A percentile compares a stretch with the other conserved stretches of the same genome.
Evolutionary conservation across 2,797 vertebrate genomes (phyloP).

Genomic region (Anguilla obscura): DNA sequence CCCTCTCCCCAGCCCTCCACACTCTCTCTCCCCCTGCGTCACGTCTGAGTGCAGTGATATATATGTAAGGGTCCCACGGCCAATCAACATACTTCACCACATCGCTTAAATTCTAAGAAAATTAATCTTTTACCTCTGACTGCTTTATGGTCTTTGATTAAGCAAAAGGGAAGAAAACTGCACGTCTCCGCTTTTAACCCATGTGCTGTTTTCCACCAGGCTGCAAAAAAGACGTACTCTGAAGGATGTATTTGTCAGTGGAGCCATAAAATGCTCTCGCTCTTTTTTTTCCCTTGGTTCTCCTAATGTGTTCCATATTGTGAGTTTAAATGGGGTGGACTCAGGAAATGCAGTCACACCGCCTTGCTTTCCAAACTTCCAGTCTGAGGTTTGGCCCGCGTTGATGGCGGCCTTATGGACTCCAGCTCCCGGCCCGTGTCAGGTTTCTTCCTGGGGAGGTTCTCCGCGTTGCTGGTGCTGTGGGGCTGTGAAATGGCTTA

Average conservation of each 20-base stretch:
- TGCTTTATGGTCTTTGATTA: conserved; percentile 58
- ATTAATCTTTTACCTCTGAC: conserved; percentile 57
- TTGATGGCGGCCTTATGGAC: conserved; percentile 68
- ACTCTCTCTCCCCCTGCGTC: not conserved
- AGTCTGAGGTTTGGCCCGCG: conserved; percentile 68
- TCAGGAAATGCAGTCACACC: conserved; percentile 80
- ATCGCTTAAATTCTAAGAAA: conserved; percentile 51
- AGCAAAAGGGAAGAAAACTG: conserved; percentile 51
- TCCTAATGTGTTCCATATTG: conserved; percentile 83
- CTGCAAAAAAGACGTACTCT: conserved; percentile 45
- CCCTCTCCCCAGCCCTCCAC: not conserved
- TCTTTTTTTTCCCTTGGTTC: conserved; percentile 38
- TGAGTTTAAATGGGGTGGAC: conserved; percentile 78
- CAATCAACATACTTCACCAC: conserved; percentile 28
- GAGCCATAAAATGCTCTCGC: conserved; percentile 67
- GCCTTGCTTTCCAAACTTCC: conserved; percentile 75
- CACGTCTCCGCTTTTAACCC: conserved; percentile 48
- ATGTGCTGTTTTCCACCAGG: conserved; percentile 49
- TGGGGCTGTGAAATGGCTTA: conserved; percentile 24
- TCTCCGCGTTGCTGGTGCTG: conserved; percentile 45
- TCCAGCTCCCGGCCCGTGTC: conserved; percentile 65
- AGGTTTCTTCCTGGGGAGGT: conserved; percentile 62
- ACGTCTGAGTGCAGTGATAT: not conserved
- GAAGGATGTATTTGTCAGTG: conserved; percentile 56
- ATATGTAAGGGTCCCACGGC: not conserved